phyloP scores from a whole-genome alignment of 1,140 invertebrate genomes.

The Sminthurides bifidus region DNA sequence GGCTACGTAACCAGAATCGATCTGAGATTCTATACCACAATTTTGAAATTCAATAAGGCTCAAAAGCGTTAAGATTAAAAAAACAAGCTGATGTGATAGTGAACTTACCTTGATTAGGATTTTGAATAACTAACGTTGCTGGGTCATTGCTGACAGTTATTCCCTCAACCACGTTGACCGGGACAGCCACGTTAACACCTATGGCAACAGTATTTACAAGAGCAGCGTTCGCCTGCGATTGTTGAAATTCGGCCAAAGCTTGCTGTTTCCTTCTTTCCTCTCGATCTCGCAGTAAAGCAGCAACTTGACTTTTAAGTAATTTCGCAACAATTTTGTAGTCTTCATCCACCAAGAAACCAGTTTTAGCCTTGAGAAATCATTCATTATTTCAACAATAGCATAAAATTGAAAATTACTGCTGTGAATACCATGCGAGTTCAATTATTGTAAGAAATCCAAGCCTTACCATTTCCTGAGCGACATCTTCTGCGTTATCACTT shows the following conservation, averaged over 20 bases:
- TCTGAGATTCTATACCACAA: constrained; percentile 20
- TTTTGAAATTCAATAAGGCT: neutral
- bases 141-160: constrained; percentile 17
- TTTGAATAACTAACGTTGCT: too few species aligned
- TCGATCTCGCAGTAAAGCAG: constrained; percentile 48
- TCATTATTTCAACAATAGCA: constrained; percentile 6
- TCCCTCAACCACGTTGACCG: neutral
- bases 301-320: constrained; percentile 72
- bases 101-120: constrained; percentile 9
- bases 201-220: constrained; percentile 9
- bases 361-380: constrained; percentile 49
- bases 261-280: constrained; percentile 45
- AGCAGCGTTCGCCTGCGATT: constrained; percentile 3
- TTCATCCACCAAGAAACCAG: constrained; percentile 77
- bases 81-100: constrained; percentile 7
- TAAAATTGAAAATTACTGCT: neutral
- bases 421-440: neutral
- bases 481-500: constrained; percentile 83
- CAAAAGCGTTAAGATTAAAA: neutral
- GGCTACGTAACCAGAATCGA: constrained; percentile 32
- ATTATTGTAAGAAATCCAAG: neutral
- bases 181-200: constrained; percentile 8
- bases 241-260: constrained; percentile 29
- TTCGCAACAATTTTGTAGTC: constrained; percentile 78
- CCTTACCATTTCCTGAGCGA: constrained; percentile 84